phyloP scores from a whole-genome alignment of 2,888 invertebrate genomes.

The Fissipunctia ypsillon region DNA sequence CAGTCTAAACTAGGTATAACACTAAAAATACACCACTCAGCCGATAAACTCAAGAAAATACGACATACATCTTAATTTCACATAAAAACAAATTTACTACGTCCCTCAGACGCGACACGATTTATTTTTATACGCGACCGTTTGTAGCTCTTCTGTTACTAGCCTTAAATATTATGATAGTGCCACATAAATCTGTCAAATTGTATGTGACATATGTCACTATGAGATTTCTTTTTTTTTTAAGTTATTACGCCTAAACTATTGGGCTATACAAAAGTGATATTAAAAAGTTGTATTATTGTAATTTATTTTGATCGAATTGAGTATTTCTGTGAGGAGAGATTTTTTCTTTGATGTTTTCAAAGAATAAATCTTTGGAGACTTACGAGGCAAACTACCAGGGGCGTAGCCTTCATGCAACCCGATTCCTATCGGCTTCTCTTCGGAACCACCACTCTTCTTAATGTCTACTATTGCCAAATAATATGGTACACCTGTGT shows the following conservation, averaged over 20 bases:
- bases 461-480: too few relatives aligned
- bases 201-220: constrained; percentile 28
- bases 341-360: constrained; percentile 17
- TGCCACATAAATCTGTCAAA: constrained; percentile 83
- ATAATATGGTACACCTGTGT: too few relatives aligned
- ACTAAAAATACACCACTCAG: constrained; percentile 70
- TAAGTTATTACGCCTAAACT: background rate
- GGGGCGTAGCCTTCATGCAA: too few relatives aligned
- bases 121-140: constrained; percentile 80
- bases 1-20: constrained; percentile 49
- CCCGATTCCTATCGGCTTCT: too few relatives aligned
- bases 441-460: too few relatives aligned
- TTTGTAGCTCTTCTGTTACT: constrained; percentile 81
- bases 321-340: background rate
- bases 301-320: constrained; percentile 26
- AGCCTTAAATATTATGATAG: constrained; percentile 86
- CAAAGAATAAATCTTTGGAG: background rate
- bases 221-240: constrained; percentile 46
- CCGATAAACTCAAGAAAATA: constrained; percentile 84
- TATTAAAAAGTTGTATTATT: constrained; percentile 29
- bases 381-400: too few relatives aligned
- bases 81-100: constrained; percentile 86
- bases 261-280: constrained; percentile 13
- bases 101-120: constrained; percentile 74
- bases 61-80: constrained; percentile 87